Percentiles rank a stretch among this genome's conserved stretches.
Conservation (phyloP, 2,797 vertebrate species). For the Brachyalestes nurse region DNA sequence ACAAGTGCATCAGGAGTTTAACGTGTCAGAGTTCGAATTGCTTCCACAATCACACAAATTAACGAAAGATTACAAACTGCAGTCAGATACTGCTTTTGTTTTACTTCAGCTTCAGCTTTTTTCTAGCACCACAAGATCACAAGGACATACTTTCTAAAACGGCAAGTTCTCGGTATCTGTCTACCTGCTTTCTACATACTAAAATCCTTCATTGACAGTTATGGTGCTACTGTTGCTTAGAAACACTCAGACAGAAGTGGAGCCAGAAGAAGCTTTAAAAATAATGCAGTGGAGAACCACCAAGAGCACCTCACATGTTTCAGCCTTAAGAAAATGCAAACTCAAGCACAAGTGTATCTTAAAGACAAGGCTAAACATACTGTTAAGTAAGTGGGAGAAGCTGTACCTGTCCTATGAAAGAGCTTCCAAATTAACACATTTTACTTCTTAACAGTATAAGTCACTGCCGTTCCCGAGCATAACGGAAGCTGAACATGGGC, state of each 20-base stretch:
- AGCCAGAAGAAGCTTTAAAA: background rate
- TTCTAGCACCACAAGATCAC: too few species aligned
- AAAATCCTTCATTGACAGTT: too few species aligned
- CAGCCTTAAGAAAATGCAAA: background rate
- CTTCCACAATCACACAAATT: too few species aligned
- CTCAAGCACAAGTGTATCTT: background rate
- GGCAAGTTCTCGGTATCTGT: too few species aligned
- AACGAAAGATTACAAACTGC: too few species aligned
- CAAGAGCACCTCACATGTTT: background rate
- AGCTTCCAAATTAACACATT: background rate
- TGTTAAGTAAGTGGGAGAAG: background rate
- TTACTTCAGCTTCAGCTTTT: too few species aligned
- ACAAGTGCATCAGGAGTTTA: too few species aligned
- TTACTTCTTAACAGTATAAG: background rate
- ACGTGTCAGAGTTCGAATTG: too few species aligned
- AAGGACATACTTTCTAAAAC: too few species aligned
- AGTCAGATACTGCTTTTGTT: too few species aligned
- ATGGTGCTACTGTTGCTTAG: background rate
- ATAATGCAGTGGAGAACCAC: background rate
- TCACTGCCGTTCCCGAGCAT: background rate
- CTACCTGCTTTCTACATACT: too few species aligned
- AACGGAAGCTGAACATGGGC: slow-evolving; percentile 7
- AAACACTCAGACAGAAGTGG: background rate
- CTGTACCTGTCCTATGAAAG: background rate
- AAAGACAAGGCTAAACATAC: background rate